phyloP scores from a whole-genome alignment of 2,113 vertebrate genomes.

The Nothocercus nigrocapillus region DNA sequence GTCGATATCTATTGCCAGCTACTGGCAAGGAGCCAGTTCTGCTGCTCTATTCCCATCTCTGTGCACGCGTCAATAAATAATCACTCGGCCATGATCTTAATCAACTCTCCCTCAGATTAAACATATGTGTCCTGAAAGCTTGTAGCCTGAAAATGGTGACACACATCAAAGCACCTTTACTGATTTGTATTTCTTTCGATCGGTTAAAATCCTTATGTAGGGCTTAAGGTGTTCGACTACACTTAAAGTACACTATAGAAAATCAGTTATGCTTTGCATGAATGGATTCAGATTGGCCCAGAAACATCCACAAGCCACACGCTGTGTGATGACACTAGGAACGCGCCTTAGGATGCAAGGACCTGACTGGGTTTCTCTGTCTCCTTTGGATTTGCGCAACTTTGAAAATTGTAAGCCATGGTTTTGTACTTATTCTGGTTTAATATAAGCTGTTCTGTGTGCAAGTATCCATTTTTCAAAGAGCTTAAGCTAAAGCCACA shows the following conservation, averaged over 20 bases:
- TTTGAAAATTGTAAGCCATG: not conserved
- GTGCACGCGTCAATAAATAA: conserved; percentile 57
- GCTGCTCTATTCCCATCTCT: conserved; percentile 37
- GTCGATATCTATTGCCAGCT: not conserved
- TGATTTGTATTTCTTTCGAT: conserved; percentile 16
- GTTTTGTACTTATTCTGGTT: conserved; percentile 4
- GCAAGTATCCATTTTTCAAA: not conserved
- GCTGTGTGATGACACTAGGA: not conserved
- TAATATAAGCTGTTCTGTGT: not conserved
- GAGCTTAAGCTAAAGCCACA: not conserved
- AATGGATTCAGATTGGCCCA: not conserved
- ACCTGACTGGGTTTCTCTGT: not conserved
- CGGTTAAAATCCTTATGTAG: conserved; percentile 16
- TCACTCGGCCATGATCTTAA: conserved; percentile 12
- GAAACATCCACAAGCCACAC: rapidly evolving
- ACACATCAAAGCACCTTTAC: conserved; percentile 9
- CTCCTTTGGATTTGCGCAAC: not conserved
- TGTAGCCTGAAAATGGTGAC: not conserved
- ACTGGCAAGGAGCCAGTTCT: conserved; percentile 25
- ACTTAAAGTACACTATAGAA: not conserved
- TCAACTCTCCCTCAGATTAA: conserved; percentile 18
- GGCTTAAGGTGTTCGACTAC: conserved; percentile 9
- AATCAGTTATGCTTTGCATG: not conserved
- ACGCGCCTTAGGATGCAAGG: not conserved
- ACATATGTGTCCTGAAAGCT: conserved; percentile 18